Conservation (phyloP, 2,888 invertebrate species). For the Rhamnusium bicolor region DNA sequence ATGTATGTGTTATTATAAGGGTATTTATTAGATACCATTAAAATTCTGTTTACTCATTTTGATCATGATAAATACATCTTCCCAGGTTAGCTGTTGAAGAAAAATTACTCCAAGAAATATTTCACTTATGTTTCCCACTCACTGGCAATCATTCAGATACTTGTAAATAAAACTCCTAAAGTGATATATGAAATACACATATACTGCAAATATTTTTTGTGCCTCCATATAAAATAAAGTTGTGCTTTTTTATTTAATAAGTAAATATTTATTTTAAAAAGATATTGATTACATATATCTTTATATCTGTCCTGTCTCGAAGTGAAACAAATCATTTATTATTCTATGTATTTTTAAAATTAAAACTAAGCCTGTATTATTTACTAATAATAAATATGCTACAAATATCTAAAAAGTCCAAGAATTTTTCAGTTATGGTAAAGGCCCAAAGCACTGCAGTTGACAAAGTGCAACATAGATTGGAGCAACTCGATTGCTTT, state of each 20-base stretch:
- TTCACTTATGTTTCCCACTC: too few relatives aligned
- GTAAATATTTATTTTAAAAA: neutral
- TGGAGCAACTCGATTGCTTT: constrained; percentile 96
- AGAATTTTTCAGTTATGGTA: constrained; percentile 78
- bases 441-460: constrained; percentile 87
- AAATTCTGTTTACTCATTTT: too few relatives aligned
- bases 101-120: too few relatives aligned
- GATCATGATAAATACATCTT: too few relatives aligned
- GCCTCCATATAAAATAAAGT: neutral
- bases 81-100: too few relatives aligned
- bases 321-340: neutral
- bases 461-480: constrained; percentile 90
- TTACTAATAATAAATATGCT: neutral
- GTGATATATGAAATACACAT: too few relatives aligned
- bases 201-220: neutral
- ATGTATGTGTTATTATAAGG: too few relatives aligned
- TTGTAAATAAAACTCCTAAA: too few relatives aligned
- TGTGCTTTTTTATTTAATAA: too few relatives aligned
- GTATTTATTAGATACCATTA: too few relatives aligned
- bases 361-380: neutral
- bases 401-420: neutral
- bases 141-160: too few relatives aligned
- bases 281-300: neutral
- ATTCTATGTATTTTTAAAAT: neutral
- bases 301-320: neutral